phyloP scores from a whole-genome alignment of 2,113 vertebrate genomes.

The Illadopsis cleaveri region DNA sequence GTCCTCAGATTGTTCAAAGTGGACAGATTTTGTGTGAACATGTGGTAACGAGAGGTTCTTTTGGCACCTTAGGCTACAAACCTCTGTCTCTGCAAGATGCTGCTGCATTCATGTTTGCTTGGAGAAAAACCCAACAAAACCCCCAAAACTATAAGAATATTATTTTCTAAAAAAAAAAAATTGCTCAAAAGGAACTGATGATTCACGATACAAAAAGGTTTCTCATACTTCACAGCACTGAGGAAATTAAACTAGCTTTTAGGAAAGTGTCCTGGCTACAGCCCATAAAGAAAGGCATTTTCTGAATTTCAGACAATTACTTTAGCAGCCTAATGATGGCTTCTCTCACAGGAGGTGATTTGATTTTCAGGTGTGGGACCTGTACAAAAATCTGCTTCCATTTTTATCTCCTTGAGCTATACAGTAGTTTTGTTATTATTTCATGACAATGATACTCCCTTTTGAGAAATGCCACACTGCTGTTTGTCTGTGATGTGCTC shows the following conservation, averaged over 20 bases:
- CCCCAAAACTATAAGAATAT: accelerated
- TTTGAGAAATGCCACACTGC: not conserved
- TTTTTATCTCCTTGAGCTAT: not conserved
- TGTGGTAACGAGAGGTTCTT: not conserved
- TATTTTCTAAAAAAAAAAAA: not conserved
- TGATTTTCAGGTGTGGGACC: accelerated
- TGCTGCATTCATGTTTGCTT: not conserved
- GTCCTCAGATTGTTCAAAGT: not conserved
- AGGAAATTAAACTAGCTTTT: not conserved
- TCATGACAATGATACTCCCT: not conserved
- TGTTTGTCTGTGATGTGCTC: not conserved
- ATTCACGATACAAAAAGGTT: not conserved
- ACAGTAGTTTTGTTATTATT: not conserved
- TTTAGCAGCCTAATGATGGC: not conserved
- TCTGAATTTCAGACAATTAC: not conserved
- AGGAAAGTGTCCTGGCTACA: not conserved
- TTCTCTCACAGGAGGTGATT: not conserved
- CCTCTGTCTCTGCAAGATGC: not conserved
- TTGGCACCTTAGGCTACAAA: not conserved
- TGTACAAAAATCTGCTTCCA: not conserved
- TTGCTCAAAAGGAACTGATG: not conserved
- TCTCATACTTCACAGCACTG: not conserved
- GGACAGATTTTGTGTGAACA: not conserved
- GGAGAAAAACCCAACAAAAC: not conserved
- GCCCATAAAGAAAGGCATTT: not conserved